These are phyloP conservation scores for Halcyon chelicuti DNA, from an alignment of 2,797 vertebrate species.

Conservation along the genomic window DNA sequence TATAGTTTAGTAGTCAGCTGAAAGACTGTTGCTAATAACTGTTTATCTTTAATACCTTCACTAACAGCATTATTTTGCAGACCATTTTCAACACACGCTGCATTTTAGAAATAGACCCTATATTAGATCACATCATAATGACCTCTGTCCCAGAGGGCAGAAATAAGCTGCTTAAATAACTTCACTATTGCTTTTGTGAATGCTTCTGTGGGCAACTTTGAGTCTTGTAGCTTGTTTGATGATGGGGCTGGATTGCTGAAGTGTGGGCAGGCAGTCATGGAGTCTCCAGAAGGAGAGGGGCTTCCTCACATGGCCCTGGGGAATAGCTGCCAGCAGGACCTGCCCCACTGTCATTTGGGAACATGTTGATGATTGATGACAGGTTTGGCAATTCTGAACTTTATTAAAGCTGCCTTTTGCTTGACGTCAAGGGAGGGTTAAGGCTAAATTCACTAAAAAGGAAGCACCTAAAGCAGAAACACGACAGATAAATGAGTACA, in stretches of 20 bases:
- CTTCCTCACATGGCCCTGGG: rapidly evolving
- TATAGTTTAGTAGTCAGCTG: neutral
- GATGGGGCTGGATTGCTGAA: neutral
- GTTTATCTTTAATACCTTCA: neutral
- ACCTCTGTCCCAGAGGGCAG: neutral
- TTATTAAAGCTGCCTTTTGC: neutral
- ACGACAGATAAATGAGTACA: neutral
- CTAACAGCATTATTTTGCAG: neutral
- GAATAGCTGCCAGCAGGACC: neutral
- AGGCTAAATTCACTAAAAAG: neutral
- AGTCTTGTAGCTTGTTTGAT: neutral
- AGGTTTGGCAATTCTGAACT: neutral
- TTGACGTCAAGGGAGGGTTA: neutral
- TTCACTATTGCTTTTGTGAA: neutral
- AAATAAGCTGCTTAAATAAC: neutral
- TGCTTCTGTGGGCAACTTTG: neutral
- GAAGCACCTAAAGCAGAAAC: neutral
- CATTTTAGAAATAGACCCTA: neutral
- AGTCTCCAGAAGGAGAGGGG: rapidly evolving
- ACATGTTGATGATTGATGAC: rapidly evolving
- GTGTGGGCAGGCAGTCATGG: rapidly evolving
- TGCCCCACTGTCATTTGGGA: rapidly evolving
- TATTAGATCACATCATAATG: neutral
- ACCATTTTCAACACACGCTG: neutral
- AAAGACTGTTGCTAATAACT: neutral